These are phyloP conservation scores for Temnothorax ravouxi DNA, from an alignment of 2,888 invertebrate species.

Conservation along the genomic window DNA sequence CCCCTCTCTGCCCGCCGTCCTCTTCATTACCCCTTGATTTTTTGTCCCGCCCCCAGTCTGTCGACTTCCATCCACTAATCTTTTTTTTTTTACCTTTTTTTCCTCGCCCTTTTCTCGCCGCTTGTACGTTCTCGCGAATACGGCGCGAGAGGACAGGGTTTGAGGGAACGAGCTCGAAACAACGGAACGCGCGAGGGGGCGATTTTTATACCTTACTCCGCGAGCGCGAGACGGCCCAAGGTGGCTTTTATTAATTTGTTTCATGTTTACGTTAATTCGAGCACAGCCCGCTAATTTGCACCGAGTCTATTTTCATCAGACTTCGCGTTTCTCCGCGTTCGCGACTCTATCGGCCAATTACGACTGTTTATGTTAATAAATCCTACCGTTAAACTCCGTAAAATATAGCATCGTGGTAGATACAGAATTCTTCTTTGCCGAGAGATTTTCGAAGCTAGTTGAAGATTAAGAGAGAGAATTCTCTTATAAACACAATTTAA, in stretches of 20 bases:
- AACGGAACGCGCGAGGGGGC: constrained; percentile 24
- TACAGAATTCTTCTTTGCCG: neutral
- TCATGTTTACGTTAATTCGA: constrained; percentile 45
- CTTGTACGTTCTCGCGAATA: constrained; percentile 15
- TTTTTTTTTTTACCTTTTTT: constrained; percentile 8
- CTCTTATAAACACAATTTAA: neutral
- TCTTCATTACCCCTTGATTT: constrained; percentile 46
- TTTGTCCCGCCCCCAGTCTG: constrained; percentile 22
- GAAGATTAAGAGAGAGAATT: neutral
- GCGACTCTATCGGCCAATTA: constrained; percentile 12
- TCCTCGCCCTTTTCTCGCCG: constrained; percentile 32
- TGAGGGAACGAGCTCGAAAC: constrained; percentile 24
- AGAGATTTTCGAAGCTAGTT: neutral
- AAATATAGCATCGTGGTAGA: neutral
- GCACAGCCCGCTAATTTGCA: constrained; percentile 30
- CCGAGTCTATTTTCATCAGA: constrained; percentile 21
- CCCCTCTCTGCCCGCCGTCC: neutral
- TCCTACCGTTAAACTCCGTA: neutral
- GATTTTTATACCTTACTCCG: constrained; percentile 38
- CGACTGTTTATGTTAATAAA: neutral
- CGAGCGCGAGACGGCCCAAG: constrained; percentile 29
- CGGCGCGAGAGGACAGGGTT: constrained; percentile 8
- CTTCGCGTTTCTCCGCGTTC: neutral
- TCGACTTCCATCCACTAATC: constrained; percentile 37
- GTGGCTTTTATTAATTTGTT: constrained; percentile 46